Percentiles rank a stretch among this genome's conserved stretches.
These are phyloP conservation scores for Carapus acus DNA, from an alignment of 2,797 vertebrate species.

Conservation along the genomic window DNA sequence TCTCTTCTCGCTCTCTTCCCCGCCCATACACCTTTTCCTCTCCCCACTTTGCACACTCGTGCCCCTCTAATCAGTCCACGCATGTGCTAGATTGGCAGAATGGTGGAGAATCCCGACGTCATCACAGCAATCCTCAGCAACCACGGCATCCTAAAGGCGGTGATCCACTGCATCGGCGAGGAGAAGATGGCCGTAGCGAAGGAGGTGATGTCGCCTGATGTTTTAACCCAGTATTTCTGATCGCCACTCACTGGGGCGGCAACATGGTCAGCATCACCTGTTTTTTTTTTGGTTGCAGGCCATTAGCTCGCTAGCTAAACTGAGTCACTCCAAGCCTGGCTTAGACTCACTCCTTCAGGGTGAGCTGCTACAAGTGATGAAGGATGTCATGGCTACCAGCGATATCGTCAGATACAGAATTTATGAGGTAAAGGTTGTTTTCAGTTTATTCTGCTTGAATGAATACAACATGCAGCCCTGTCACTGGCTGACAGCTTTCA, in stretches of 20 bases:
- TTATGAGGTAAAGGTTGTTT: slow-evolving; percentile 83
- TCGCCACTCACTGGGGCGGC: background rate
- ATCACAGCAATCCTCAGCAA: slow-evolving; percentile 77
- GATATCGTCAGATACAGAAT: slow-evolving; percentile 88
- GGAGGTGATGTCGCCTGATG: slow-evolving; percentile 74
- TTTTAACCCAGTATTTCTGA: background rate
- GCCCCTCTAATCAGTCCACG: background rate
- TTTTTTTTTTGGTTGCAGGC: slow-evolving; percentile 66
- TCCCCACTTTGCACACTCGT: no score
- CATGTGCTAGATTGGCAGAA: slow-evolving; percentile 79
- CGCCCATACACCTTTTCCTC: no score
- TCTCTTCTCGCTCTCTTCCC: no score
- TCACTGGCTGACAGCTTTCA: no score
- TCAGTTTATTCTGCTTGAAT: no score
- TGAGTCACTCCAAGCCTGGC: slow-evolving; percentile 78
- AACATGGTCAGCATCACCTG: no score
- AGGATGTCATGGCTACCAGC: slow-evolving; percentile 81
- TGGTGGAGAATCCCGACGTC: slow-evolving; percentile 77
- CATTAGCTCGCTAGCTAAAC: slow-evolving; percentile 77
- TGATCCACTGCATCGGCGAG: slow-evolving; percentile 80
- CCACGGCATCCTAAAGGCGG: slow-evolving; percentile 71
- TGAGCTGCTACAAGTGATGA: slow-evolving; percentile 78
- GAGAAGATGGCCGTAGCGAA: slow-evolving; percentile 89
- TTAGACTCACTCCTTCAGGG: slow-evolving; percentile 84
- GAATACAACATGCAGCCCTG: no score